Conservation (phyloP, 2,113 vertebrate species). For the Thymallus thymallus region DNA sequence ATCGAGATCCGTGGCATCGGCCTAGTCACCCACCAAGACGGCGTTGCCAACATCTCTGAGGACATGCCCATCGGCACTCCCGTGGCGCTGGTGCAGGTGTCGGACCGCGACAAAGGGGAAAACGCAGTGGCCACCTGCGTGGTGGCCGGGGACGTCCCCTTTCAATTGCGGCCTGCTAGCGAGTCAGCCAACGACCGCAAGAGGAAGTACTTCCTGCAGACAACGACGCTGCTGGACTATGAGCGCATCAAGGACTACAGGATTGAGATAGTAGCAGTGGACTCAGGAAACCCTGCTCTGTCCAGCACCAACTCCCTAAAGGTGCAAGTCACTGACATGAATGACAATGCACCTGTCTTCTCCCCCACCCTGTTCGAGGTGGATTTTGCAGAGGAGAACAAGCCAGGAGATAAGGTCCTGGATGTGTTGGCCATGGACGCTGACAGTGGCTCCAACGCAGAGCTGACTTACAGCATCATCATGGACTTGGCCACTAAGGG, state of each 20-base stretch:
- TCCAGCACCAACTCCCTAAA: conserved; percentile 96
- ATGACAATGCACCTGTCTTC: conserved; percentile 89
- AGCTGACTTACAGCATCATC: conserved; percentile 86
- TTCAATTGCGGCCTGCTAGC: conserved; percentile 89
- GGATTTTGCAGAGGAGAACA: conserved; percentile 87
- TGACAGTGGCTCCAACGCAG: conserved; percentile 89
- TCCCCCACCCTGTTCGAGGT: conserved; percentile 85
- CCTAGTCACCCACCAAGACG: conserved; percentile 88
- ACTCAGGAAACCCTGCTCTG: conserved; percentile 92
- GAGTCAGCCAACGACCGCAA: conserved; percentile 90
- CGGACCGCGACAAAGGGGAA: conserved; percentile 91
- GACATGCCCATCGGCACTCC: conserved; percentile 91
- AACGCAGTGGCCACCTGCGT: conserved; percentile 95
- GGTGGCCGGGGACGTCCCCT: conserved; percentile 91
- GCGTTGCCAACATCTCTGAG: conserved; percentile 94
- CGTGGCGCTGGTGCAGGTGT: conserved; percentile 94
- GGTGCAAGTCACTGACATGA: conserved; percentile 93
- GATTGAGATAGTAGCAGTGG: conserved; percentile 94
- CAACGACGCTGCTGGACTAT: conserved; percentile 89
- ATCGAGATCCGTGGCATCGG: conserved; percentile 95
- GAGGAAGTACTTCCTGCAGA: conserved; percentile 97
- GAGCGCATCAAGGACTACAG: conserved; percentile 89
- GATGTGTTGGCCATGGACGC: conserved; percentile 85
- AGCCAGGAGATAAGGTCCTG: conserved; percentile 83
- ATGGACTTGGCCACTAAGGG: conserved; percentile 73